Evolutionary conservation across 1,140 invertebrate species (phyloP).

Genomic region (Drosophila nebulosa): DNA sequence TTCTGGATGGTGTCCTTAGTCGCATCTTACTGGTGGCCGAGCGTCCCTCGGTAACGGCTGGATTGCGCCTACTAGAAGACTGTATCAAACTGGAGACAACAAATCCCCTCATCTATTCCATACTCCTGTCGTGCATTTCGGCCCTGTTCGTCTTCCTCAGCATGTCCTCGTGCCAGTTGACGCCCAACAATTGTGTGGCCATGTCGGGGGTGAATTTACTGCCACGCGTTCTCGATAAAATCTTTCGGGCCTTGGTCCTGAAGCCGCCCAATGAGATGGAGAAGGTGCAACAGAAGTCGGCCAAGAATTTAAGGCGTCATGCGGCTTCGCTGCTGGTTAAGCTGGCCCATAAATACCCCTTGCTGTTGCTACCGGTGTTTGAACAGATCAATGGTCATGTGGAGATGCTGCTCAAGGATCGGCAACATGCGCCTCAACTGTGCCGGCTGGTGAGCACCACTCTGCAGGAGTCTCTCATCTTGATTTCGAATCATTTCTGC

Average conservation of each 20-base stretch:
- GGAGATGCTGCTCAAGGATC: conserved; percentile 84
- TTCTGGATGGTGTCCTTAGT: conserved; percentile 90
- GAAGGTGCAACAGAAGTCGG: conserved; percentile 81
- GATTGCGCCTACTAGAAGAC: conserved; percentile 87
- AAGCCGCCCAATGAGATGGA: conserved; percentile 84
- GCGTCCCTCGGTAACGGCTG: conserved; percentile 86
- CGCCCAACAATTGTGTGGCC: conserved; percentile 84
- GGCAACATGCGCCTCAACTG: conserved; percentile 82
- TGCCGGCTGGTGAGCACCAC: conserved; percentile 92
- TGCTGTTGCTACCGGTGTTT: conserved; percentile 92
- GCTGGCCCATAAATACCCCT: conserved; percentile 91
- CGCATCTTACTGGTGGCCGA: conserved; percentile 86
- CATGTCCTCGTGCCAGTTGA: conserved; percentile 90
- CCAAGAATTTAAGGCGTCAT: conserved; percentile 93
- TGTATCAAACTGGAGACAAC: conserved; percentile 89
- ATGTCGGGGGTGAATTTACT: conserved; percentile 87
- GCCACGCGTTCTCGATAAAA: conserved; percentile 91
- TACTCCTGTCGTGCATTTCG: conserved; percentile 93
- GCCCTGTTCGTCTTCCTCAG: conserved; percentile 94
- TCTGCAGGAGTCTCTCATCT: conserved; percentile 88
- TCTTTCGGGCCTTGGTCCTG: conserved; percentile 91
- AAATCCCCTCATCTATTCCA: conserved; percentile 89
- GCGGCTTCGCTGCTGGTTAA: conserved; percentile 94
- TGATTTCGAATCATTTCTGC: conserved; percentile 94
- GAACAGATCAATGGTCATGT: conserved; percentile 90